Conservation (phyloP, 1,140 invertebrate species). For the Trichonephila clavipes region DNA sequence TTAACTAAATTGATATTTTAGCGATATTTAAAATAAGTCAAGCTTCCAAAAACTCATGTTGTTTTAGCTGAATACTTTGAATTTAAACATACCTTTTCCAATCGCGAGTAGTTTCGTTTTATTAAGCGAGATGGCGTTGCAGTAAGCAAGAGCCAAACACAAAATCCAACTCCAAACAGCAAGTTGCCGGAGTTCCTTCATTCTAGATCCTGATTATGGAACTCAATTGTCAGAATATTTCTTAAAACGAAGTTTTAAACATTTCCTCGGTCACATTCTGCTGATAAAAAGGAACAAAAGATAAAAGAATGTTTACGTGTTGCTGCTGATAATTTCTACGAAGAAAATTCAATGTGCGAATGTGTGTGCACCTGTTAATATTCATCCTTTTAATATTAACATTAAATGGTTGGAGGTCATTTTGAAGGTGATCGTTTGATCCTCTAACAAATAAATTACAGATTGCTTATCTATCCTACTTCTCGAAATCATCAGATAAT, state of each 20-base stretch:
- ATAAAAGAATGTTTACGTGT: not conserved
- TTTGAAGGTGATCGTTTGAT: too few relatives aligned
- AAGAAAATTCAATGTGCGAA: not conserved
- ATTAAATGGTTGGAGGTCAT: too few relatives aligned
- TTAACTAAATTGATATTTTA: too few relatives aligned
- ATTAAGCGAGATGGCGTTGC: conserved; percentile 1
- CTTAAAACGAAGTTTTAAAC: not conserved
- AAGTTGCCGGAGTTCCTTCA: not conserved
- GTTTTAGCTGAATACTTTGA: too few relatives aligned
- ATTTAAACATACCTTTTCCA: not conserved
- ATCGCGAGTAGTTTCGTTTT: not conserved
- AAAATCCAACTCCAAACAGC: not conserved
- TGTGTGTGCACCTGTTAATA: not conserved
- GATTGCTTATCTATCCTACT: too few relatives aligned
- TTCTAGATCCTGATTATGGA: not conserved
- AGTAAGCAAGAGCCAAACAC: not conserved
- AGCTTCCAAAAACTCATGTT: too few relatives aligned
- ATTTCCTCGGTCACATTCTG: not conserved
- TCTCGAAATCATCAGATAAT: too few relatives aligned
- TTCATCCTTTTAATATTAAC: not conserved
- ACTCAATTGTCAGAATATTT: not conserved
- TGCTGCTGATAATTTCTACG: not conserved
- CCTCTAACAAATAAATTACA: too few relatives aligned
- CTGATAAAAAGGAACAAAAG: not conserved
- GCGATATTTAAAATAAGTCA: too few relatives aligned